Base-by-base conservation (phyloP, 2,888 invertebrate genomes). In the Dasypolia templi region DNA sequence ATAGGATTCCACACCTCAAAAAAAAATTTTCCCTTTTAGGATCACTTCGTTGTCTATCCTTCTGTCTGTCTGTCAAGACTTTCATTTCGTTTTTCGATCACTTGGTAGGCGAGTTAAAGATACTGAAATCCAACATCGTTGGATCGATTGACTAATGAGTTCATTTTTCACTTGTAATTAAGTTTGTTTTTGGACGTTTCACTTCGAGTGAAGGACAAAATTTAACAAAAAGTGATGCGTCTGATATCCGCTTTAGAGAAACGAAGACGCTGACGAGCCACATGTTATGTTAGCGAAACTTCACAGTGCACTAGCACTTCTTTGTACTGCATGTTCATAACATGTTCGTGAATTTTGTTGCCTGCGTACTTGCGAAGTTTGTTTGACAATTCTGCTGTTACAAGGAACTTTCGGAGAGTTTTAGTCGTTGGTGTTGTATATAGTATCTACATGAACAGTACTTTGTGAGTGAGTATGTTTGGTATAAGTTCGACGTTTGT, bases 331-430 rank as follows among this genome's bases (percentile, higher is more conserved):
- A 62, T 75, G 75, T 63, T 83, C 75, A 75, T 81, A 84, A 73
- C 67, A 55, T 75, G 70, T 56, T 82, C 64, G n/a, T 61, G 79
- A 81, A 75, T 79, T 71, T 78, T 81, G 82, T 78, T 81, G 78
- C 62, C 56, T 67, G 32, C 55, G 7, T 72, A 67, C 59, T 76
- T 66, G 11, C 9, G 3, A 81, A 83, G 73, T 84, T 84, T 75
- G 83, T 73, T 67, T 75, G 78, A 75, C 64, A 68, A 78, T 73
- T 78, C 67, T 72, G 70, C 46, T 71, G 35, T 71, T 63, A 66
- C 75, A 62, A 53, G 58, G 29, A 75, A 79, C 53, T 79, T 81
- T 68, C 22, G 22, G 42, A 55, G 64, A 62, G 62, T 70, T 72
- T 67, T 67, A 71, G 53, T 35, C 7, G 56, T 42, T 62, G 32